phyloP scores from a whole-genome alignment of 2,797 vertebrate genomes.

The Tarsius wallacei region DNA sequence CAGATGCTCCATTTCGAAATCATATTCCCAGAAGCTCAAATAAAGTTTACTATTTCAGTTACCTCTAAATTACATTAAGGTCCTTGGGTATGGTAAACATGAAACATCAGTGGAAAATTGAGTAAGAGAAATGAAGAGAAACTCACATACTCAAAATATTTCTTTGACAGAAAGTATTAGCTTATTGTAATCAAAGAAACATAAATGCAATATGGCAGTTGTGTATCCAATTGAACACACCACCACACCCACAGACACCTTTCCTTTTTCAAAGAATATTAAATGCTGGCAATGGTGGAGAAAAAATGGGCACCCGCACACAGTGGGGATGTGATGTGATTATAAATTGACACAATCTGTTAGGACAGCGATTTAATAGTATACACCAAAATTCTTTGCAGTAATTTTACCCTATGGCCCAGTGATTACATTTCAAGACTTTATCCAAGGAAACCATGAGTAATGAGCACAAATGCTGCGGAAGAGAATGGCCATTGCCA shows the following conservation, averaged over 20 bases:
- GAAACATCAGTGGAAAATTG: not conserved
- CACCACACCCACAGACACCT: not conserved
- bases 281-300: not conserved
- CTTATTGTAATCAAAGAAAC: conserved; percentile 12
- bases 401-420: conserved; percentile 24
- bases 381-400: conserved; percentile 6
- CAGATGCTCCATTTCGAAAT: conserved; percentile 46
- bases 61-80: conserved; percentile 34
- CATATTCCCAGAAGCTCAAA: conserved; percentile 53
- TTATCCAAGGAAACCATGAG: conserved; percentile 61
- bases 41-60: conserved; percentile 69
- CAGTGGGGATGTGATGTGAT: not conserved
- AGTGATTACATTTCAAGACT: conserved; percentile 44
- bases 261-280: not conserved
- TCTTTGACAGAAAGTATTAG: not conserved
- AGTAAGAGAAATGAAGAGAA: conserved; percentile 1
- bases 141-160: not conserved
- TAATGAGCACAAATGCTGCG: conserved; percentile 17
- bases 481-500: not conserved
- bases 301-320: not conserved
- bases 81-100: not conserved
- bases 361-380: not conserved
- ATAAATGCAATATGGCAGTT: not conserved
- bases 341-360: not conserved
- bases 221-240: not conserved